Evolutionary conservation across 2,113 vertebrate genomes (phyloP), one percentile per base, ranked within the genome.

Genomic region (Lamprologus lemairii): DNA sequence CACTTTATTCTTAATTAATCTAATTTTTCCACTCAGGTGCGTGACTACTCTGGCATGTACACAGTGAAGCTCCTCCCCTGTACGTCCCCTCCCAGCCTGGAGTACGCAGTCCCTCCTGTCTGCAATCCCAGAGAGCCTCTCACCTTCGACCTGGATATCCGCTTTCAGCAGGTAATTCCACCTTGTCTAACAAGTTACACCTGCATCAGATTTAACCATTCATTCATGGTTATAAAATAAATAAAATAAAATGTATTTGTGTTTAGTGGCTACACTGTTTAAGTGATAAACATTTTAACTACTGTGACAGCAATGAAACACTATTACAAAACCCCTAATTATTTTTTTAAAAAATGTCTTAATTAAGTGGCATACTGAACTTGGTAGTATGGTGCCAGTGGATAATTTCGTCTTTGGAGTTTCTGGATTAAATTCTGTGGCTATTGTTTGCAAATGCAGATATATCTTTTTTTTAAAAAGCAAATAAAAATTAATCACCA

Each of bases 21-120:
- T 3, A 2, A 8, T 79, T 71, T 73, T 19, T 8, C 53, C 19
- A 55, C 28, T 68, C 86, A 99, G 98, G 97, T 99, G 9, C 97
- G 98, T 5, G 98, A 99, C 95, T 99, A 99, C 87, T 99, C 98
- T 1, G 98, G 98, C 21, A 96, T 95, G 0, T 99, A 98, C 90
- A 97, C 95, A 0, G 96, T 99, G 58, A 99, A 97, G 90, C 94
- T 99, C 88, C 87, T 98, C 37, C 96, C 98, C 1, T 99, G 98
- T 60, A 97, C 97, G 4, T 93, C 97, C 1, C 92, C 96, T 16
- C 88, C 97, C 1, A 96, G 94, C 42, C 95, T 98, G 83, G 97
- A 97, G 83, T 98, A 97, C 95, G 96, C 87, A 57, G 91, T 98
- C n/a, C 98, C 98, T 2, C 95, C 97, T 10, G 95, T 97, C 78